Conservation (phyloP, 2,888 invertebrate genomes). For the Seira ritae region DNA sequence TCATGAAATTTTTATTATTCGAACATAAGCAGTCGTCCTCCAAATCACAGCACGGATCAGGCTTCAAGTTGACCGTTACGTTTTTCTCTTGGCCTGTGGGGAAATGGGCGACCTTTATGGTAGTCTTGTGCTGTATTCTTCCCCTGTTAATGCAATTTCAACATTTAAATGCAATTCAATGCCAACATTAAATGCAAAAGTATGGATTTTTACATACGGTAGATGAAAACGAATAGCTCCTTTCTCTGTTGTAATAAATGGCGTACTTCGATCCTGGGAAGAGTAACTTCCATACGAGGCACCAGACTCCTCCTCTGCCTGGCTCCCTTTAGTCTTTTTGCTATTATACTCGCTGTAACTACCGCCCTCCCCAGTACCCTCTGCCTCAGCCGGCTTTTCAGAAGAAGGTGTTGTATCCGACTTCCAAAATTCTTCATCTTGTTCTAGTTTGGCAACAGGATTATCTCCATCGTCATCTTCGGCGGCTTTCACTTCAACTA, state of each 20-base stretch:
- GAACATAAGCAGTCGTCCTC: constrained; percentile 28
- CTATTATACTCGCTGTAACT: too few species aligned
- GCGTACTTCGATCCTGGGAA: background rate
- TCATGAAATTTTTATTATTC: constrained; percentile 43
- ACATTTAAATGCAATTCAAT: too few species aligned
- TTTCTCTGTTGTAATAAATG: constrained; percentile 49
- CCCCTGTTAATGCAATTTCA: constrained; percentile 41
- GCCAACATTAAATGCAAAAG: too few species aligned
- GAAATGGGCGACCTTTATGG: constrained; percentile 70
- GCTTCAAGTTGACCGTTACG: constrained; percentile 43
- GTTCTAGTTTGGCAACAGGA: background rate
- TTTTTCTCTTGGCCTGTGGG: constrained; percentile 51
- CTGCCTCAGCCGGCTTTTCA: background rate
- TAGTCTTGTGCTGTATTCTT: constrained; percentile 71
- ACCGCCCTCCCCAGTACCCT: too few species aligned
- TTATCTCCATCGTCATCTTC: background rate
- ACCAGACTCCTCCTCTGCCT: too few species aligned
- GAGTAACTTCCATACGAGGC: background rate
- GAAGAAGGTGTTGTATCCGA: background rate
- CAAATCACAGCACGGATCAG: constrained; percentile 11
- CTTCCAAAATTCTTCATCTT: constrained; percentile 17
- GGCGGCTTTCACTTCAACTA: background rate
- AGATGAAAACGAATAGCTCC: constrained; percentile 61
- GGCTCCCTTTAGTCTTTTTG: too few species aligned
- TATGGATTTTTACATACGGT: constrained; percentile 36